Evolutionary conservation across 2,797 vertebrate genomes (phyloP).

Genomic region (Pseudochirops cupreus): DNA sequence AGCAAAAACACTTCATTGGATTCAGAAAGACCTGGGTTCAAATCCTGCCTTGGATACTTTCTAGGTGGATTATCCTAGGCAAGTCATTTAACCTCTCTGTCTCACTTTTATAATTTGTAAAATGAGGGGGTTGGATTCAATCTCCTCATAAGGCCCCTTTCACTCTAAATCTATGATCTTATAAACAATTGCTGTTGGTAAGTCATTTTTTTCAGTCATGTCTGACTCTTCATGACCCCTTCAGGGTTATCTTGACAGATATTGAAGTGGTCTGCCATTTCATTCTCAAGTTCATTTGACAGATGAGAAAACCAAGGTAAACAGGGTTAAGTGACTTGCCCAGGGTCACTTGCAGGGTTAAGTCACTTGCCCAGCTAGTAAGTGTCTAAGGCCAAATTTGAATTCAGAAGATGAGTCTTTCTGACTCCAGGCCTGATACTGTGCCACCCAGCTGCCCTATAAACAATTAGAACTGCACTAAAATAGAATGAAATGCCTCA

Average conservation of each 20-base stretch:
- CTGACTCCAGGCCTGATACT: neutral
- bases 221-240: neutral
- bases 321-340: neutral
- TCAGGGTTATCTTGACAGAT: neutral
- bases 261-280: neutral
- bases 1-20: neutral
- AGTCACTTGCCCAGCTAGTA: neutral
- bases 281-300: neutral
- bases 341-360: neutral
- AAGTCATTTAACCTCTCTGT: neutral
- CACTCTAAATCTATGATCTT: neutral
- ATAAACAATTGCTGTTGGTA: neutral
- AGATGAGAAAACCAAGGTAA: neutral
- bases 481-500: neutral
- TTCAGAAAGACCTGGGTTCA: neutral
- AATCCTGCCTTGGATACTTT: neutral
- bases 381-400: neutral
- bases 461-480: neutral
- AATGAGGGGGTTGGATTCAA: neutral
- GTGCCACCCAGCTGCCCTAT: neutral
- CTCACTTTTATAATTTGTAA: neutral
- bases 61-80: neutral
- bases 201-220: neutral
- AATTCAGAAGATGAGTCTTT: neutral
- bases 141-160: no score